Base-by-base conservation (phyloP, 23 tunicate species). In the Styela plicata region DNA sequence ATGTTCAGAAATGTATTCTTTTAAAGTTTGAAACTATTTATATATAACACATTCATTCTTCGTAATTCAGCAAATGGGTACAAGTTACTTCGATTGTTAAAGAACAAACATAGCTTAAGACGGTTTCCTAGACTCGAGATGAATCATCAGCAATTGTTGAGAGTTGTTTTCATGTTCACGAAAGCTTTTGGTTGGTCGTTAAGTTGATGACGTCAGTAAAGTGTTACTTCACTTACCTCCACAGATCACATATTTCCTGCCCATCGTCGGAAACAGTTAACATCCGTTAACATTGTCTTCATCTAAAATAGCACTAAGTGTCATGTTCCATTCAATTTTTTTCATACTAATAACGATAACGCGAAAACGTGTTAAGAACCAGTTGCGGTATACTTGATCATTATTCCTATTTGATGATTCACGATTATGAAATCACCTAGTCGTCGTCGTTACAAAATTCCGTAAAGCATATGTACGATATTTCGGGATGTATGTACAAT, bases 81-180 rank as follows among this genome's bases (percentile, higher is more conserved):
- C 57, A 44, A 13, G 13, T 44, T 44, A 13, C 57, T 44, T 7
- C 57, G 7, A 44, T 44, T 44, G 10, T 44, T 13, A 44, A 44
- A 44, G 57, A 44, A 44, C 57, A 44, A 44, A 44, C 13, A 5
- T 7, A 7, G 57, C 13, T 5, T 13, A 44, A 44, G 77, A 71
- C 37, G 77, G 77, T 71, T 71, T 71, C 77, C 77, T 34, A 18
- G 35, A 16, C 13, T 34, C 7, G 7, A 44, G 23, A 71, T 71
- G 77, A 71, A 71, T 71, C 77, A 71, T 71, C 36, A 71, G 73
- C 77, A 32, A 30, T 71, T 71, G 77, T 71, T 71, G 57, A 44
- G 13, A 44, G 57, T 44, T 44, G 57, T 44, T 44, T 44, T 44
- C 57, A 13, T 44, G 13, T 44, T 44, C 57, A 13, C 57, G 57